Evolutionary conservation across 2,113 vertebrate species (phyloP).

Genomic region (Osmerus mordax): DNA sequence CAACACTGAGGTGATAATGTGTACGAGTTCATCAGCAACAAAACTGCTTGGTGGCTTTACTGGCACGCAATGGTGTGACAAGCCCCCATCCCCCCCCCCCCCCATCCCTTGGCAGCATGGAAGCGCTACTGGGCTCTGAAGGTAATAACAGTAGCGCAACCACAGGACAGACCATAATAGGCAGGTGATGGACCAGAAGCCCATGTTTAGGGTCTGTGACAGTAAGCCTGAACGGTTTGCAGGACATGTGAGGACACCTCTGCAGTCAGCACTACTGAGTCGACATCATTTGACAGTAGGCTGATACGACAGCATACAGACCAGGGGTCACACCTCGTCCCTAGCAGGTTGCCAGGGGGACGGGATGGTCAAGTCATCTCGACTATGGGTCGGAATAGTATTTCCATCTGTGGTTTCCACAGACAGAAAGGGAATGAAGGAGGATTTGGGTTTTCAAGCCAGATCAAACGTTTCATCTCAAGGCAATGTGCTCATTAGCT

Average conservation of each 20-base stretch:
- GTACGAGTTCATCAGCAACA: neutral
- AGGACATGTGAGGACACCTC: neutral
- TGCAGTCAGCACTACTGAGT: neutral
- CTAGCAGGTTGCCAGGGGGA: no score
- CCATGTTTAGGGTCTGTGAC: constrained; percentile 50
- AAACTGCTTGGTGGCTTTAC: neutral
- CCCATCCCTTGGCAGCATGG: no score
- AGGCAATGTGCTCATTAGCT: no score
- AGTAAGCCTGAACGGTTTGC: constrained; percentile 17
- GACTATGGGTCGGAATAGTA: neutral
- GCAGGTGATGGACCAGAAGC: neutral
- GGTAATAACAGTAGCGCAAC: neutral
- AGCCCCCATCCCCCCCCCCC: no score
- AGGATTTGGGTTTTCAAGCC: no score
- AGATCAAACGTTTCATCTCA: no score
- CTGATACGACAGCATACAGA: neutral
- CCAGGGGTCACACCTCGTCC: no score
- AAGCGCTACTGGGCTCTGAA: no score
- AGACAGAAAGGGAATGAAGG: no score
- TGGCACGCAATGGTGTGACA: neutral
- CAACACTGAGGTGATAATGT: neutral
- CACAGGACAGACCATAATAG: constrained; percentile 1
- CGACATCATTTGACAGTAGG: neutral
- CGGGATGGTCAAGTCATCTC: neutral
- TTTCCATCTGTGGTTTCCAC: neutral